Evolutionary conservation across 2,113 vertebrate genomes (phyloP).

Genomic region (Calonectris borealis): DNA sequence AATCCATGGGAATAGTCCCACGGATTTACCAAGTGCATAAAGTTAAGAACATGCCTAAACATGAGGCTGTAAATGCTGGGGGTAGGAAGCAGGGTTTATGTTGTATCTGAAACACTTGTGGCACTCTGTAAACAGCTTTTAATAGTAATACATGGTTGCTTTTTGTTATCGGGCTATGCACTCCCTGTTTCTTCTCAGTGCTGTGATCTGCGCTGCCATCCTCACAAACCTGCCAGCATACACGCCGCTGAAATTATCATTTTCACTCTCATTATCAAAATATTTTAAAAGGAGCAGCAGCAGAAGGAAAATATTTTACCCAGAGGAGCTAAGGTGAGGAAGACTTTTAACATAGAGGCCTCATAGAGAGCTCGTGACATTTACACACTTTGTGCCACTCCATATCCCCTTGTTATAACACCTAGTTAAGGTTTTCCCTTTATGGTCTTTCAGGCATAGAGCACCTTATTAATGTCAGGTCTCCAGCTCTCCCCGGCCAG

Average conservation of each 20-base stretch:
- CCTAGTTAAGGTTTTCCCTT: slow-evolving; percentile 67
- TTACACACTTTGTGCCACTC: slow-evolving; percentile 36
- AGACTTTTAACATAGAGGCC: not conserved
- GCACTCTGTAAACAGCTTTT: slow-evolving; percentile 15
- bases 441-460: slow-evolving; percentile 41
- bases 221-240: not conserved
- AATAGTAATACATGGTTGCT: not conserved
- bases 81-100: not conserved
- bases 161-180: not conserved
- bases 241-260: accelerated
- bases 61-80: not conserved
- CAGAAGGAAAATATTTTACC: not conserved
- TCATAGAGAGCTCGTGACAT: not conserved
- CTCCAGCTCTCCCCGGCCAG: not conserved
- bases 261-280: not conserved
- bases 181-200: not conserved
- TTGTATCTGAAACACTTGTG: not conserved
- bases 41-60: not conserved
- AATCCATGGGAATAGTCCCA: not conserved
- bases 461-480: slow-evolving; percentile 60
- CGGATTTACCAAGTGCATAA: accelerated
- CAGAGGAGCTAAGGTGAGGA: not conserved
- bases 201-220: not conserved
- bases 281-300: not conserved
- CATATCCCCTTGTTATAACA: slow-evolving; percentile 57